phyloP scores from a whole-genome alignment of 1,140 invertebrate genomes.

The Penaeus chinensis region DNA sequence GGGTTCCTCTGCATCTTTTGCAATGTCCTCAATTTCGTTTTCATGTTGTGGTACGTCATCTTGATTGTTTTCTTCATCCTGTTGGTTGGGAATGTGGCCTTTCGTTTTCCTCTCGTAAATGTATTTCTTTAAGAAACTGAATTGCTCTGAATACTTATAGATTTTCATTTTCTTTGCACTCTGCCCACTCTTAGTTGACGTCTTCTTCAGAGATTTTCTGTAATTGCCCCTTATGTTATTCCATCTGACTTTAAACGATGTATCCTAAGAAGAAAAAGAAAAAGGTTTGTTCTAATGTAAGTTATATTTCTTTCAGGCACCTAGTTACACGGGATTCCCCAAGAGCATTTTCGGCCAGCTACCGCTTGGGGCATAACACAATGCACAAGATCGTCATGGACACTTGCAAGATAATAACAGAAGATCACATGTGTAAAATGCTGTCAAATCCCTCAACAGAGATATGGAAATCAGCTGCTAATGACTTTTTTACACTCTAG shows the following conservation, averaged over 20 bases:
- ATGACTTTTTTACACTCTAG: background rate
- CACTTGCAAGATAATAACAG: slow-evolving; percentile 6
- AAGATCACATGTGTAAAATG: background rate
- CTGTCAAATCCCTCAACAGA: background rate
- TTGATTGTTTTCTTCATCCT: slow-evolving; percentile 29
- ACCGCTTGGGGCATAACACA: slow-evolving; percentile 25
- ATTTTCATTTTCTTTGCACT: slow-evolving; percentile 30
- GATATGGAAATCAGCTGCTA: background rate
- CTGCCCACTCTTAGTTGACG: background rate
- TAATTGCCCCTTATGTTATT: too few species aligned
- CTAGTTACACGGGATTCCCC: slow-evolving; percentile 35
- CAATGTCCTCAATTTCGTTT: slow-evolving; percentile 8
- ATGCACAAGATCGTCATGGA: slow-evolving; percentile 2
- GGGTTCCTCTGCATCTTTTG: background rate
- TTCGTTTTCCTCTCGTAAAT: slow-evolving; percentile 19
- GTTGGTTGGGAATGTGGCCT: background rate
- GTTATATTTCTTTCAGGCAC: slow-evolving; percentile 32
- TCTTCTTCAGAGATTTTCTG: slow-evolving; percentile 42
- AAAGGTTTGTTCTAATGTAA: background rate
- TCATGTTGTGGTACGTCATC: slow-evolving; percentile 20
- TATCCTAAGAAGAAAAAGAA: slow-evolving; percentile 15
- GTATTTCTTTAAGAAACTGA: slow-evolving; percentile 31
- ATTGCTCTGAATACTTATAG: slow-evolving; percentile 39
- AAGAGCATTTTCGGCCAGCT: slow-evolving; percentile 37
- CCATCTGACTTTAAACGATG: too few species aligned